Percentiles rank a stretch among this genome's conserved stretches.
Evolutionary conservation across 1,140 invertebrate genomes (phyloP).

Genomic region (Drosophila truncata): DNA sequence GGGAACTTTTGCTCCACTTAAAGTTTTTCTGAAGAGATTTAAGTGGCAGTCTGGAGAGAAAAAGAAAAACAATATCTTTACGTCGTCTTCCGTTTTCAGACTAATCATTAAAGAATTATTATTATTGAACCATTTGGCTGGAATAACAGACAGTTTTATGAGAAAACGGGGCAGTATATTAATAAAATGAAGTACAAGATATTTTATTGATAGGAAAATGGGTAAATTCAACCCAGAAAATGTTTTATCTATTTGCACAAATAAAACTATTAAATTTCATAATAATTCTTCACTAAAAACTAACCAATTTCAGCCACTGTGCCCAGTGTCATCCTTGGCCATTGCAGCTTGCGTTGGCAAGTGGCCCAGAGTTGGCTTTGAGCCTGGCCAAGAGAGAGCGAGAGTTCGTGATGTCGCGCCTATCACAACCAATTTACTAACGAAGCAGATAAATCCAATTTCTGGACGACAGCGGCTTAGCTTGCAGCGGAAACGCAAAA

Average conservation of each 20-base stretch:
- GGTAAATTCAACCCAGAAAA: background rate
- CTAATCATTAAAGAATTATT: slow-evolving; percentile 6
- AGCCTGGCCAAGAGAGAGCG: slow-evolving; percentile 39
- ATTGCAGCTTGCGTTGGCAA: slow-evolving; percentile 63
- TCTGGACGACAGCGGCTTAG: slow-evolving; percentile 67
- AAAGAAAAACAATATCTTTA: background rate
- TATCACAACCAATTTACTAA: slow-evolving; percentile 84
- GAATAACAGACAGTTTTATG: slow-evolving; percentile 3
- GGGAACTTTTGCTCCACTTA: slow-evolving; percentile 5
- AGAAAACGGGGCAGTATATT: background rate
- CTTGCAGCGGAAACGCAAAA: slow-evolving; percentile 32
- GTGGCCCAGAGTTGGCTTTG: slow-evolving; percentile 42
- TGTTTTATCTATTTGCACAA: too few species aligned
- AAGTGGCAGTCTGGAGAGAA: background rate
- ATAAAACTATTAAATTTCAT: background rate
- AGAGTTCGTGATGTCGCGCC: slow-evolving; percentile 65
- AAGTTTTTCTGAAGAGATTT: slow-evolving; percentile 9
- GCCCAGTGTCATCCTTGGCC: slow-evolving; percentile 30
- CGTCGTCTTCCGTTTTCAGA: background rate
- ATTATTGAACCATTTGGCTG: slow-evolving; percentile 4
- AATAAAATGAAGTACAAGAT: background rate
- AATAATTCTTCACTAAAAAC: background rate
- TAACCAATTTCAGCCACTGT: slow-evolving; percentile 19
- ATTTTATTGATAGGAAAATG: background rate
- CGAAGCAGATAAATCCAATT: slow-evolving; percentile 84